Base-by-base conservation (phyloP, 2,888 invertebrate species). In the Agrypnus murinus region DNA sequence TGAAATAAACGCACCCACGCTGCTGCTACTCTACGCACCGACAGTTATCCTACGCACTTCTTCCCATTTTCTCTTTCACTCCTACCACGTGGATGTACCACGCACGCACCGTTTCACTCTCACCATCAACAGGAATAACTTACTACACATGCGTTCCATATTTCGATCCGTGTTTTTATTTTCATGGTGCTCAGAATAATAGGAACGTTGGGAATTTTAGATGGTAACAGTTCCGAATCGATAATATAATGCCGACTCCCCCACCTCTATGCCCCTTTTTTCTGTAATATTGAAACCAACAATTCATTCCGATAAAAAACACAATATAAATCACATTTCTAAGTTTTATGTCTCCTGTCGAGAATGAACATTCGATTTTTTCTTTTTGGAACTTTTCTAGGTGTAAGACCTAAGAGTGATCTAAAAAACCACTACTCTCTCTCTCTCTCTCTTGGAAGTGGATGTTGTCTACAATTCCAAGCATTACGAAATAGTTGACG, bases 111-210 rank as follows among this genome's bases (percentile, higher is more conserved):
- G 78, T 78, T 81, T 80, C 83, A 85, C 86, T 84, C 81, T 84
- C 82, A 83, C 83, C 80, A 82, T 80, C 84, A 85, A 86, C 86
- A 86, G 86, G 83, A 85, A 80, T 87, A 87, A 87, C 87, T 87
- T 86, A 87, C 87, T 88, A 87, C 87, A 87, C 87, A 87, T 87
- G 87, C 87, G 87, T 85, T 86, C 86, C 81, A 82, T 82, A 84
- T 80, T 83, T 83, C 79, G 83, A 86, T 83, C 84, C 81, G 43
- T 59, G 59, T 64, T 64, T 60, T 50, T 50, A 59, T 58, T 58
- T 60, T 64, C 57, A 59, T 59, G 60, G 55, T 62, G 55, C 62
- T 36, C 43, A 62, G 65, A 65, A 70, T 65, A 60, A 55, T 53
- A 55, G 62, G 59, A 50, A 55, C 45, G 59, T 45, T 60, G 50